Evolutionary conservation across 2,797 vertebrate species (phyloP).

Genomic region (Morelia viridis): DNA sequence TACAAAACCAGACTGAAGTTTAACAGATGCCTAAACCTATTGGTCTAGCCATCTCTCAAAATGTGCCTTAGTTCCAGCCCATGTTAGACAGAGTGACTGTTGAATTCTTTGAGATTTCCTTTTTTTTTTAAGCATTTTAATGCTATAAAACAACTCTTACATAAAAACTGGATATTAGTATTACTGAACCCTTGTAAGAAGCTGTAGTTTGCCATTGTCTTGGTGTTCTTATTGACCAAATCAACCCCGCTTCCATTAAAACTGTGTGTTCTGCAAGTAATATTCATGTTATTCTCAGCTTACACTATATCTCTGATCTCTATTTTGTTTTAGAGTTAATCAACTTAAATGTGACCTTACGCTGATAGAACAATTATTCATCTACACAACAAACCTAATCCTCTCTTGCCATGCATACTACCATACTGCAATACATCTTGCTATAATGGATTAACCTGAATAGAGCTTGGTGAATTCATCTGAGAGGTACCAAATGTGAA

Average conservation of each 20-base stretch:
- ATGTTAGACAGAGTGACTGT: not conserved
- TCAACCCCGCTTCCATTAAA: not conserved
- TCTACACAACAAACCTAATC: not conserved
- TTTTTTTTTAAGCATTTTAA: not conserved
- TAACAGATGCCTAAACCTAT: not conserved
- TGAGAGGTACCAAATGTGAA: not conserved
- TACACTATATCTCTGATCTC: not conserved
- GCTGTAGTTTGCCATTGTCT: not conserved
- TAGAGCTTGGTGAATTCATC: conserved; percentile 7
- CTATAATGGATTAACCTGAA: conserved; percentile 23
- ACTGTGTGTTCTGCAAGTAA: conserved; percentile 3
- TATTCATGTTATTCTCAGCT: not conserved
- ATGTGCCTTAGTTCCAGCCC: not conserved
- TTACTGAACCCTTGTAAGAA: not conserved
- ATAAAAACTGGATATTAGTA: not conserved
- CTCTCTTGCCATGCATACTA: not conserved
- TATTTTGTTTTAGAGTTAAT: conserved; percentile 21
- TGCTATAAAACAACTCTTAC: not conserved
- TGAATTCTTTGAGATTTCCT: not conserved
- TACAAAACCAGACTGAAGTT: not conserved
- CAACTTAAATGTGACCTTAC: not conserved
- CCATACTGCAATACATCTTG: conserved; percentile 8
- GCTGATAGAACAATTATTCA: not conserved
- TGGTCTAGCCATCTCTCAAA: not conserved
- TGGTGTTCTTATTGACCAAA: not conserved